These are phyloP conservation scores for Bibio marci DNA, from an alignment of 2,888 invertebrate species.

Conservation along the genomic window DNA sequence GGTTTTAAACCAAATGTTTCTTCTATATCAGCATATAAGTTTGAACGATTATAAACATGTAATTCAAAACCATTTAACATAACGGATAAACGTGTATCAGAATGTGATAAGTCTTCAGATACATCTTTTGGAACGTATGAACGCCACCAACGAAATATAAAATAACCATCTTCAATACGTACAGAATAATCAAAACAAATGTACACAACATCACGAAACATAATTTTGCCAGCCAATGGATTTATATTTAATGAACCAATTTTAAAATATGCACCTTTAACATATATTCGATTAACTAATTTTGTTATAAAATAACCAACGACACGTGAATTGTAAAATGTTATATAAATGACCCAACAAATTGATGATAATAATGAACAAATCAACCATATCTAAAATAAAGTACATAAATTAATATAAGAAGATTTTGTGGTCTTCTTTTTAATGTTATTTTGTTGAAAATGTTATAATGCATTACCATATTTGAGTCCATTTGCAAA, in stretches of 20 bases:
- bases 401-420: no score
- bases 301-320: constrained; percentile 80
- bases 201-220: constrained; percentile 92
- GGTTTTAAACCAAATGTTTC: constrained; percentile 73
- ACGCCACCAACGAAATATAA: constrained; percentile 97
- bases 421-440: not conserved
- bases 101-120: constrained; percentile 90
- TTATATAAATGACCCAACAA: constrained; percentile 84
- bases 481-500: constrained; percentile 61
- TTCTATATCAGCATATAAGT: constrained; percentile 72
- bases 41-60: constrained; percentile 86
- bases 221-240: constrained; percentile 93
- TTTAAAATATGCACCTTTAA: constrained; percentile 73
- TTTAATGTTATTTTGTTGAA: not conserved
- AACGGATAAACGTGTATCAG: constrained; percentile 78
- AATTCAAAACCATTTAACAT: constrained; percentile 88
- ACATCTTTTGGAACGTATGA: constrained; percentile 89
- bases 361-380: constrained; percentile 69
- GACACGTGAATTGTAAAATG: constrained; percentile 86
- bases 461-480: constrained; percentile 24
- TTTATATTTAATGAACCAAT: constrained; percentile 90
- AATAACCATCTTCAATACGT: constrained; percentile 88
- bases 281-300: constrained; percentile 71
- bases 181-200: constrained; percentile 87
- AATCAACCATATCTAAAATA: constrained; percentile 44